Evolutionary conservation across 2,888 invertebrate genomes (phyloP).

Genomic region (Rhagonycha fulva): DNA sequence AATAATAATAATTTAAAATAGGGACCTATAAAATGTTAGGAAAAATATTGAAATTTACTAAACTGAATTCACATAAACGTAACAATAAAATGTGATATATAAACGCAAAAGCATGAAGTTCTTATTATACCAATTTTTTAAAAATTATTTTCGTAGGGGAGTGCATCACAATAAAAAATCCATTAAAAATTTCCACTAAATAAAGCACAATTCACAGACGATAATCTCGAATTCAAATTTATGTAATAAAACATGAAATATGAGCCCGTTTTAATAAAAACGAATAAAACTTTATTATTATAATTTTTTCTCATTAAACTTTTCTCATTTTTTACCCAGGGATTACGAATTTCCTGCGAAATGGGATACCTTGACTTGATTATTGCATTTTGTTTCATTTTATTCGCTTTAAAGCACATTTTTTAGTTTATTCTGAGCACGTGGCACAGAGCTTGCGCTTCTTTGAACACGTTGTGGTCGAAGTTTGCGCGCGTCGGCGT

Average conservation of each 20-base stretch:
- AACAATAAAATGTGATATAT: background rate
- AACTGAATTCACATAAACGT: background rate
- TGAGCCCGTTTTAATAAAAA: background rate
- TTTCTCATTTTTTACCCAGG: background rate
- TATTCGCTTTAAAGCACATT: background rate
- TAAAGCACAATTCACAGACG: background rate
- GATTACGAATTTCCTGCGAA: background rate
- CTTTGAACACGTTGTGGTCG: constrained; percentile 6
- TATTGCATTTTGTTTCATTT: constrained; percentile 2
- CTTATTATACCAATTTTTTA: background rate
- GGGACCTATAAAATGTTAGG: background rate
- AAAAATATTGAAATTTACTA: background rate
- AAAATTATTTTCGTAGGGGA: background rate
- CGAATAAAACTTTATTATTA: background rate
- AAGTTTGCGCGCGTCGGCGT: constrained; percentile 19
- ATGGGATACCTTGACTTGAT: background rate
- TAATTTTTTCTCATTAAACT: background rate
- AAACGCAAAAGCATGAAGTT: background rate
- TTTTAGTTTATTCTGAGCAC: constrained; percentile 9
- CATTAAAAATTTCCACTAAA: background rate
- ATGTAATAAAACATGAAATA: background rate
- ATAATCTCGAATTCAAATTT: background rate
- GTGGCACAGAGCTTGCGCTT: constrained; percentile 10
- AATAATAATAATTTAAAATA: too few species aligned
- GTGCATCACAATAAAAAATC: background rate